Conservation (phyloP, 37 sponge, comb jelly and placozoan species). For the Hexactinellida sp. region DNA sequence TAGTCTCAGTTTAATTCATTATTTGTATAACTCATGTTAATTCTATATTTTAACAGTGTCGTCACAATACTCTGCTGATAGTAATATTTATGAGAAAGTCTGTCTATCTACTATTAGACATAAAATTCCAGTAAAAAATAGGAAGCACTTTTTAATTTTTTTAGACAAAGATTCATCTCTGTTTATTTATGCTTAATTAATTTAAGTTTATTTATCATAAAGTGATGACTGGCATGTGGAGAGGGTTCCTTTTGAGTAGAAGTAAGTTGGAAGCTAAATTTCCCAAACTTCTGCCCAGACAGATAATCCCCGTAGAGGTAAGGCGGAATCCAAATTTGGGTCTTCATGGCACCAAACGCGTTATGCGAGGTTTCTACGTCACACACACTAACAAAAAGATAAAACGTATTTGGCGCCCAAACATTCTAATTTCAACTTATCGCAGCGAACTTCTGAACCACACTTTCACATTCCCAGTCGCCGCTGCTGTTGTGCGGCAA, state of each 20-base stretch:
- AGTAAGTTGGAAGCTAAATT: neutral
- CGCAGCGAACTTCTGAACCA: slow-evolving; percentile 42
- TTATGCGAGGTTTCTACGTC: neutral
- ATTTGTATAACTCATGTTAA: too few relatives aligned
- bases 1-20: neutral
- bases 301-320: neutral
- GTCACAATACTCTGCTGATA: too few relatives aligned
- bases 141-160: too few relatives aligned
- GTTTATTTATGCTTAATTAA: too few relatives aligned
- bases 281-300: neutral
- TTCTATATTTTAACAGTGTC: too few relatives aligned
- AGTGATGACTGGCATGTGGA: neutral
- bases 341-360: neutral
- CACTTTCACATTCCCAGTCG: slow-evolving; percentile 27
- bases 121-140: too few relatives aligned
- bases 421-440: slow-evolving; percentile 42
- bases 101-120: too few relatives aligned
- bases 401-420: slow-evolving; percentile 54
- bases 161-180: too few relatives aligned
- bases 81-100: too few relatives aligned
- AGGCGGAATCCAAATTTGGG: neutral
- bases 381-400: slow-evolving; percentile 31
- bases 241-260: neutral
- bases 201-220: too few relatives aligned
- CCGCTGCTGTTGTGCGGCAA: slow-evolving; percentile 52